Evolutionary conservation across 2,797 vertebrate species (phyloP).

Genomic region (Pipistrellus kuhlii): DNA sequence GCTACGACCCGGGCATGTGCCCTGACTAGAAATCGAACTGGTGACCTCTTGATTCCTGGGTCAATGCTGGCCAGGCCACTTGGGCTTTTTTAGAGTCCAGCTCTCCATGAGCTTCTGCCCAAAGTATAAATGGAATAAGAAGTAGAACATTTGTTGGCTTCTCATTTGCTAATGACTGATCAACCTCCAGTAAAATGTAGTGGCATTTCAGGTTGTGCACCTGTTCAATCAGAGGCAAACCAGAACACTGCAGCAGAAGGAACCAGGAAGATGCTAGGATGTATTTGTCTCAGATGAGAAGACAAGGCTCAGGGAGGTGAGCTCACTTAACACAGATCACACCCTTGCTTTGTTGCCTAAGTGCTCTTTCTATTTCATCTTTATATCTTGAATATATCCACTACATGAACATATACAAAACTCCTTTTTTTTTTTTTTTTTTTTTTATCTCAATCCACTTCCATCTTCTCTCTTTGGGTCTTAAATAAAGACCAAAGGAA

Average conservation of each 20-base stretch:
- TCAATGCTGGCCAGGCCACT: too few species aligned
- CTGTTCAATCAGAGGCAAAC: neutral
- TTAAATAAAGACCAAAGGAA: conserved; percentile 41
- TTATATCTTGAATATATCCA: conserved; percentile 29
- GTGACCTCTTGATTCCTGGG: too few species aligned
- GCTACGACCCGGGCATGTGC: too few species aligned
- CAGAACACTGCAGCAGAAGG: neutral
- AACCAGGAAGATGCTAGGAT: conserved; percentile 38
- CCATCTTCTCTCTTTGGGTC: conserved; percentile 18
- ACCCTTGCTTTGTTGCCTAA: conserved; percentile 7
- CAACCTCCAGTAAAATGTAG: conserved; percentile 1
- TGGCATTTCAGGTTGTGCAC: neutral
- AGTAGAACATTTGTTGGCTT: neutral
- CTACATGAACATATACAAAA: neutral
- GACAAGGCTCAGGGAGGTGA: neutral
- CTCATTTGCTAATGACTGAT: conserved; percentile 8
- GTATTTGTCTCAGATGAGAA: neutral
- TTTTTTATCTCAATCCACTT: neutral
- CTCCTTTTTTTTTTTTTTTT: neutral
- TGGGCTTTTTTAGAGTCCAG: neutral
- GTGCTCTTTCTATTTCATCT: neutral
- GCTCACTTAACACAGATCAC: neutral
- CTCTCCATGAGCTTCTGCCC: neutral
- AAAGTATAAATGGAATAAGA: neutral
- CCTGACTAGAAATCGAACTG: too few species aligned